A percentile compares a stretch with the other conserved stretches of the same genome.
Conservation (phyloP, 1,140 invertebrate genomes). For the Sycobia sp. region DNA sequence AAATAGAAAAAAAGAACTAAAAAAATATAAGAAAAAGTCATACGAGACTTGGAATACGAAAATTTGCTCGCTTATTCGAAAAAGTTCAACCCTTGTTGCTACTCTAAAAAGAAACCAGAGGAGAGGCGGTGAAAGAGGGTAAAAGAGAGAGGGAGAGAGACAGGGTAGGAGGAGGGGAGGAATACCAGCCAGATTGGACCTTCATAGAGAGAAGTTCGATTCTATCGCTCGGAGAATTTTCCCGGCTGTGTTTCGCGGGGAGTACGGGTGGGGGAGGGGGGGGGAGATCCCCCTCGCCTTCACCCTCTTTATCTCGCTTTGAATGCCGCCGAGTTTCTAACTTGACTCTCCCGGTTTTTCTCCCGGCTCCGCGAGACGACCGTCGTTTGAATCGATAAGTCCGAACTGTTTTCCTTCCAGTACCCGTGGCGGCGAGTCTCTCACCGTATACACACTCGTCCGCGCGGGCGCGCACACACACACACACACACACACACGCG, state of each 20-base stretch:
- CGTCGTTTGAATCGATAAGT: slow-evolving; percentile 46
- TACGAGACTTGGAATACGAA: slow-evolving; percentile 19
- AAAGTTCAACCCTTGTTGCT: slow-evolving; percentile 25
- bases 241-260: slow-evolving; percentile 14
- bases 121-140: no score
- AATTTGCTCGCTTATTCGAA: background rate
- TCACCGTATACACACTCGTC: no score
- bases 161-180: no score
- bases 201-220: slow-evolving; percentile 20
- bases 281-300: background rate
- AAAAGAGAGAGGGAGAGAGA: no score
- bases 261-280: no score
- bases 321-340: slow-evolving; percentile 35
- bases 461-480: no score
- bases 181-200: slow-evolving; percentile 2
- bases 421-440: no score
- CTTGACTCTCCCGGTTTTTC: slow-evolving; percentile 33
- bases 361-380: slow-evolving; percentile 32
- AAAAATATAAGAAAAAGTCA: no score
- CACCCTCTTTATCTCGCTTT: slow-evolving; percentile 18
- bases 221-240: slow-evolving; percentile 22
- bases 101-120: slow-evolving; percentile 17
- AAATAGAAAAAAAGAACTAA: no score
- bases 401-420: slow-evolving; percentile 22
- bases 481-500: no score